Percentiles rank a stretch among this genome's conserved stretches.
Conservation (phyloP, 1,140 invertebrate genomes). For the Conus betulinus region DNA sequence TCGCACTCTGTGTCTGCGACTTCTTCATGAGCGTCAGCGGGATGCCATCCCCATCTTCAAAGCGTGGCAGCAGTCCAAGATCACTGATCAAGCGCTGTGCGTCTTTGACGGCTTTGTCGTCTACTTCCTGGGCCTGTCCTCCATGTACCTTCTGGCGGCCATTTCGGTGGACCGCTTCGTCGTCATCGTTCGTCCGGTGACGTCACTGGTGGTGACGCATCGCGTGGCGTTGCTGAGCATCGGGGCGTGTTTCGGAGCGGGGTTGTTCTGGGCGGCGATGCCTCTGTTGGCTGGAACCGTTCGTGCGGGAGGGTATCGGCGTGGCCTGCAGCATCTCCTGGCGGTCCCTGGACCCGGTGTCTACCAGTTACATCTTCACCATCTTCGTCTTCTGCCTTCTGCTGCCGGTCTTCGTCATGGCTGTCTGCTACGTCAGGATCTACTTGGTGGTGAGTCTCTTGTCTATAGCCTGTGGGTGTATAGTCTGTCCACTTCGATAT, state of each 20-base stretch:
- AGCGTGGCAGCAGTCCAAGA: conserved; percentile 28
- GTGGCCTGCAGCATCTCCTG: conserved; percentile 47
- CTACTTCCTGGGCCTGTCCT: conserved; percentile 48
- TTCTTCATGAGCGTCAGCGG: conserved; percentile 43
- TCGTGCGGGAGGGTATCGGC: conserved; percentile 37
- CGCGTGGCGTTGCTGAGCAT: conserved; percentile 20
- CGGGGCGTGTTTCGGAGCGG: conserved; percentile 12
- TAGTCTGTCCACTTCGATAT: background rate
- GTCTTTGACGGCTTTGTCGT: conserved; percentile 44
- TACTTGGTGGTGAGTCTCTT: conserved; percentile 40
- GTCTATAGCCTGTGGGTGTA: background rate
- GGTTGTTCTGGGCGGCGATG: conserved; percentile 43
- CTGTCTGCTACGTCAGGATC: conserved; percentile 41
- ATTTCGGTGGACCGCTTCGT: conserved; percentile 50
- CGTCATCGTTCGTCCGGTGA: conserved; percentile 47
- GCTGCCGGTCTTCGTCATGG: conserved; percentile 46
- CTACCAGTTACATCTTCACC: conserved; percentile 36
- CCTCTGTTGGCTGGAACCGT: conserved; percentile 51
- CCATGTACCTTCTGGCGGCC: conserved; percentile 46
- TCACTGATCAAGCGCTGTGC: conserved; percentile 28
- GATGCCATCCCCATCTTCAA: conserved; percentile 31
- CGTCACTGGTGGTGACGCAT: conserved; percentile 37
- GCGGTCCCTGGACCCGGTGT: conserved; percentile 10
- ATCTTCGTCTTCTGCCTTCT: conserved; percentile 47
- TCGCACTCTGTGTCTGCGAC: conserved; percentile 42